phyloP scores from a whole-genome alignment of 1,140 invertebrate genomes.

The Tetragnatha versicolor region DNA sequence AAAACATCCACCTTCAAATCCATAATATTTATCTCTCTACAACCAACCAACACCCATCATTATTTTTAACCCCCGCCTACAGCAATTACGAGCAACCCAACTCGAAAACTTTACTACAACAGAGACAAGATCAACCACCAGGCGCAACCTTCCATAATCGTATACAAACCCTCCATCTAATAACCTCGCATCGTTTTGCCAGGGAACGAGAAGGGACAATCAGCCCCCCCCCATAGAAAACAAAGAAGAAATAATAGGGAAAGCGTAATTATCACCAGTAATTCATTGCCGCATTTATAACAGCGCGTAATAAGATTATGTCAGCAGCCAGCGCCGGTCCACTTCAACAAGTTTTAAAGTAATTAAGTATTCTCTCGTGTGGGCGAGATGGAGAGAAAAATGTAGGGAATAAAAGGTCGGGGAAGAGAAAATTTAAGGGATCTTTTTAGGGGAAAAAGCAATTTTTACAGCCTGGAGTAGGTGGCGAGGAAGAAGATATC shows the following conservation, averaged over 20 bases:
- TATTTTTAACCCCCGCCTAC: too few relatives aligned
- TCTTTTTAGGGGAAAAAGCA: background rate
- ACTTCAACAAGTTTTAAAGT: slow-evolving; percentile 43
- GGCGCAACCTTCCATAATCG: background rate
- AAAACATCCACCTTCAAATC: too few relatives aligned
- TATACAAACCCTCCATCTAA: background rate
- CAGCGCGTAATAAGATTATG: slow-evolving; percentile 35
- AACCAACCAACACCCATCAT: too few relatives aligned
- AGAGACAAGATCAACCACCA: too few relatives aligned
- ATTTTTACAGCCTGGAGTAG: background rate
- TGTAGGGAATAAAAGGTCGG: background rate
- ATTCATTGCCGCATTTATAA: slow-evolving; percentile 41
- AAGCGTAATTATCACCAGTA: slow-evolving; percentile 42
- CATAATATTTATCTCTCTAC: too few relatives aligned
- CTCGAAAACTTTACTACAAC: too few relatives aligned
- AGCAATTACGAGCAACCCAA: too few relatives aligned
- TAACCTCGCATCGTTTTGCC: background rate
- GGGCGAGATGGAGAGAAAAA: background rate
- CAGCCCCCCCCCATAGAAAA: background rate
- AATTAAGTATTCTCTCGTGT: slow-evolving; percentile 20
- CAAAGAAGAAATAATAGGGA: slow-evolving; percentile 47
- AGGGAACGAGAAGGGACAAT: background rate
- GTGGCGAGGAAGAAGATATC: background rate
- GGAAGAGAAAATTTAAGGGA: background rate
- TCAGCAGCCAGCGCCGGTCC: slow-evolving; percentile 29